A percentile compares a stretch with the other conserved stretches of the same genome.
Evolutionary conservation across 2,113 vertebrate genomes (phyloP).

Genomic region (Anarhynchus alexandrinus): DNA sequence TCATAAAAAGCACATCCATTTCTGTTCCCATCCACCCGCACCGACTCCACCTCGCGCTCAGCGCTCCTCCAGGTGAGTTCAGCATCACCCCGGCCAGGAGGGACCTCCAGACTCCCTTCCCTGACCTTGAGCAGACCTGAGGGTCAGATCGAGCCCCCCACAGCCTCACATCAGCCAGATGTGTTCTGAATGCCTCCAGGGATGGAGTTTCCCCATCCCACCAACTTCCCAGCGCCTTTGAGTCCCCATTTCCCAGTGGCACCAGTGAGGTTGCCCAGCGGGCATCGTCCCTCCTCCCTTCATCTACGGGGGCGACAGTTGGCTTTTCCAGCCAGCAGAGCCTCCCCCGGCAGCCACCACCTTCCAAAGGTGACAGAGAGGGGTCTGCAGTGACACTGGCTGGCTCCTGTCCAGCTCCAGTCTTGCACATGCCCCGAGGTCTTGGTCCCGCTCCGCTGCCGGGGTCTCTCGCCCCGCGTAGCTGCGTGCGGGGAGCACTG

Average conservation of each 20-base stretch:
- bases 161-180: not conserved
- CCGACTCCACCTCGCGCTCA: fast-evolving
- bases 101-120: not conserved
- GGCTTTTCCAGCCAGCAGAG: not conserved
- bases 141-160: not conserved
- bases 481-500: not conserved
- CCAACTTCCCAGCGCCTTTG: not conserved
- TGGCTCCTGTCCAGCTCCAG: not conserved
- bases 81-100: not conserved
- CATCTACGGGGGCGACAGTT: fast-evolving
- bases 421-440: not conserved
- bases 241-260: not conserved
- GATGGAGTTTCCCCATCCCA: not conserved
- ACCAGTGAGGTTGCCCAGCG: not conserved
- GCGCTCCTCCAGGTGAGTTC: fast-evolving
- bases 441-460: not conserved
- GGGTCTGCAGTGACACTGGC: not conserved
- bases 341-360: not conserved
- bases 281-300: not conserved
- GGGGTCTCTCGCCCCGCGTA: not conserved
- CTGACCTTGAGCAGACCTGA: not conserved
- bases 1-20: not conserved
- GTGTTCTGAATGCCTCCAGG: not conserved
- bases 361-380: not conserved
- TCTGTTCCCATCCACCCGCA: not conserved